Conservation (phyloP, 2,888 invertebrate genomes). For the Drosophila mayaguana region DNA sequence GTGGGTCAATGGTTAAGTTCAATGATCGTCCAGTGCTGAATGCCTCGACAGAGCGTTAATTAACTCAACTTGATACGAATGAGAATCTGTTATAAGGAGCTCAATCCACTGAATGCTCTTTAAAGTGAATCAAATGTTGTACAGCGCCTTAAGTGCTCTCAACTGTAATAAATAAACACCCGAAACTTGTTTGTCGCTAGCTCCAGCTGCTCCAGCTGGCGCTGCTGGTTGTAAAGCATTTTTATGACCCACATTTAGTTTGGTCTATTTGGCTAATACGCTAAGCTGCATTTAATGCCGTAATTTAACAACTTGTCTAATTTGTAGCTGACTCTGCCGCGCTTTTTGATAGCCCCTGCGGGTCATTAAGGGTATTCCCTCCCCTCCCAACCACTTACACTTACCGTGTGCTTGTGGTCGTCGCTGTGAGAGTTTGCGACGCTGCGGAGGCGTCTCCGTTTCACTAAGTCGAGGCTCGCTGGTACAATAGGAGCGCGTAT, state of each 20-base stretch:
- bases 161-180: slow-evolving; percentile 3
- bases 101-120: neutral
- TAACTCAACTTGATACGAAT: slow-evolving; percentile 41
- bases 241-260: slow-evolving; percentile 51
- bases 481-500: slow-evolving; percentile 86
- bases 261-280: slow-evolving; percentile 65
- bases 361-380: slow-evolving; percentile 52
- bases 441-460: slow-evolving; percentile 87
- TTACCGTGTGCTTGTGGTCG: slow-evolving; percentile 84
- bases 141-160: slow-evolving; percentile 3
- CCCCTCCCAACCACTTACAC: neutral
- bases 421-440: slow-evolving; percentile 84
- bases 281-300: slow-evolving; percentile 54
- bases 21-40: slow-evolving; percentile 29
- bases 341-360: slow-evolving; percentile 51
- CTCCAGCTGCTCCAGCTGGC: slow-evolving; percentile 25
- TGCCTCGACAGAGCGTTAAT: slow-evolving; percentile 41
- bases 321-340: slow-evolving; percentile 49
- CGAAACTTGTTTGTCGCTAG: slow-evolving; percentile 24
- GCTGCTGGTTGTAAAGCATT: slow-evolving; percentile 27
- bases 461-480: slow-evolving; percentile 88
- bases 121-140: slow-evolving; percentile 2
- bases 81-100: slow-evolving; percentile 15
- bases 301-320: slow-evolving; percentile 69
- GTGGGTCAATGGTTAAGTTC: slow-evolving; percentile 62